A percentile compares a stretch with the other conserved stretches of the same genome.
These are phyloP conservation scores for Cerastoderma edule DNA, from an alignment of 2,888 invertebrate species.

Conservation along the genomic window DNA sequence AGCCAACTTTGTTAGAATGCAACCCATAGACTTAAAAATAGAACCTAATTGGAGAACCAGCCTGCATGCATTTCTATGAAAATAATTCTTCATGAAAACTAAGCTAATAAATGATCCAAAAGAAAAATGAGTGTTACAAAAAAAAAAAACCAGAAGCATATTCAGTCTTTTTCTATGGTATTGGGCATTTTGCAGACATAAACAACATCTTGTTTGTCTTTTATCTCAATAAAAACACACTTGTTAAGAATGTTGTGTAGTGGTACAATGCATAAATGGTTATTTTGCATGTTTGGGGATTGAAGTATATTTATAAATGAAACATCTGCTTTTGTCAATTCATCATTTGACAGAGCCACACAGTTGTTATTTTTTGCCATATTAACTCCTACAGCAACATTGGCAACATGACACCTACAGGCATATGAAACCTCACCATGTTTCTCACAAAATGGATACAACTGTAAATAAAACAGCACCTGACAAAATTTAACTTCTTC, in stretches of 20 bases:
- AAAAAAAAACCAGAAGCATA: background rate
- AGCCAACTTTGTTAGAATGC: no score
- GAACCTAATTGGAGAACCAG: no score
- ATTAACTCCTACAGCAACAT: constrained; percentile 2
- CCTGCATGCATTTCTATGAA: no score
- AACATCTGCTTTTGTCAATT: constrained; percentile 5
- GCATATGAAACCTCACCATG: background rate
- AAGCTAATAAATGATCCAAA: background rate
- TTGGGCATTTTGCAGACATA: constrained; percentile 25
- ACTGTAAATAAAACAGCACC: background rate
- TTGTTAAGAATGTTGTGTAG: background rate
- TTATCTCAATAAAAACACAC: constrained; percentile 14
- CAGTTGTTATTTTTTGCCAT: background rate
- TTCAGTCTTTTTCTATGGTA: constrained; percentile 10
- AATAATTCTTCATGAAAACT: no score
- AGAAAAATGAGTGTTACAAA: background rate
- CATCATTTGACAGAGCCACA: constrained; percentile 2
- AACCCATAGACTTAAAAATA: no score
- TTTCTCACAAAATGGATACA: constrained; percentile 12
- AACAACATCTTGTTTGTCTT: background rate
- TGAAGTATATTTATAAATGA: background rate
- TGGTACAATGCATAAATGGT: background rate
- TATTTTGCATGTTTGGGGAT: background rate
- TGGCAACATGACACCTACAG: background rate
- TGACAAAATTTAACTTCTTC: background rate